These are phyloP conservation scores for Ivindomyrus marchei DNA, from an alignment of 2,113 vertebrate species.

Conservation along the genomic window DNA sequence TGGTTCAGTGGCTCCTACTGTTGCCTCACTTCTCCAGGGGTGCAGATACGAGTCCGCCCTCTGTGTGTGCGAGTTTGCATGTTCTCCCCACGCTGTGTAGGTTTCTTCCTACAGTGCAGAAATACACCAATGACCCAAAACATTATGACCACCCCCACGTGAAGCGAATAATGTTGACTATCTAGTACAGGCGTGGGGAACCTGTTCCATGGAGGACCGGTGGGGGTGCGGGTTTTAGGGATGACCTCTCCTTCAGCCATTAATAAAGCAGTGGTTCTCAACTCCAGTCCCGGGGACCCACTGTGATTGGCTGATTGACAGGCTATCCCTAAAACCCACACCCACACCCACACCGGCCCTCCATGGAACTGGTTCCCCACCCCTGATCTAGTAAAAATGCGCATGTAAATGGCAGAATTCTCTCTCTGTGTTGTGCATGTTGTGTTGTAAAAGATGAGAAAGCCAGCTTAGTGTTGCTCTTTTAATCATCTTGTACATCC, in stretches of 20 bases:
- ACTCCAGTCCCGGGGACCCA: too few species aligned
- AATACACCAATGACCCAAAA: not conserved
- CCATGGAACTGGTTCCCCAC: too few species aligned
- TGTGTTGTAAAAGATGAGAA: not conserved
- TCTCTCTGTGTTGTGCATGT: not conserved
- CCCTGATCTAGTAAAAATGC: not conserved
- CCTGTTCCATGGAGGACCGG: too few species aligned
- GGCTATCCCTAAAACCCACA: too few species aligned
- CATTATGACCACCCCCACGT: not conserved
- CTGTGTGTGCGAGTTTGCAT: not conserved
- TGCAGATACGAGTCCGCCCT: not conserved
- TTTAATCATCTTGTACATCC: not conserved
- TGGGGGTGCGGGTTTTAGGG: too few species aligned
- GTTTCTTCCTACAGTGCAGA: not conserved
- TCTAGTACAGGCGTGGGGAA: not conserved
- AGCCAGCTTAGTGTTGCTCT: not conserved
- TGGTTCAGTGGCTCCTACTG: not conserved
- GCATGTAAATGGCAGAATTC: not conserved
- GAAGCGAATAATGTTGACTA: not conserved
- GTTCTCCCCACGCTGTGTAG: not conserved
- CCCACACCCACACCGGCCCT: too few species aligned
- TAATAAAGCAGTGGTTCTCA: too few species aligned
- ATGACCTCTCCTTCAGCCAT: too few species aligned
- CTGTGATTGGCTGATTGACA: too few species aligned
- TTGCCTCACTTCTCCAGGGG: not conserved